Evolutionary conservation across 2,888 invertebrate genomes (phyloP), one percentile per base, ranked within the genome.

Genomic region (Aporophyla lueneburgensis): DNA sequence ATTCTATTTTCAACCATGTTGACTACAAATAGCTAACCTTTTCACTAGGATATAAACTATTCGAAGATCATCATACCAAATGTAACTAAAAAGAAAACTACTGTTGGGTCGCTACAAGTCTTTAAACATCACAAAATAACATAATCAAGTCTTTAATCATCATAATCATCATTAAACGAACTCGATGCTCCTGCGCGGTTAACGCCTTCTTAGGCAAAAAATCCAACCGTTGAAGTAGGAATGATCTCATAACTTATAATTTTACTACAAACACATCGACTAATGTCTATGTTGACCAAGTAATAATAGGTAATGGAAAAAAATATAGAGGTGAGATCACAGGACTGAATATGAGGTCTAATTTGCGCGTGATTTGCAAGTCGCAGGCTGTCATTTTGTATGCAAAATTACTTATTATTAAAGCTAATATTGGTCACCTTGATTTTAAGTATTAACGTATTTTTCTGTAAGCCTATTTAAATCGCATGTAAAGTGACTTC

Each of bases 181-280:
- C 62, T 66, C 54, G 27, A 49, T 53, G 62, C 69, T 72, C 21
- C 72, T 67, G 71, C 71, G 51, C 59, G 69, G 49, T 62, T 43
- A 21, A 46, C 61, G 68, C 75, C 75, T 71, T 84, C 24, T 82
- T 79, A 69, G 75, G 81, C 71, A 80, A 82, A 75, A 85, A 81
- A 68, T 74, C 46, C n/a, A 19, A 67, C 54, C 56, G 69, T 66
- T 58, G 51, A 72, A 70, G 46, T 46, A 24, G 27, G 53, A 63
- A 54, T 85, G 85, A 82, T 74, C 81, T 82, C 82, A 82, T 80
- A 85, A 80, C 71, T 84, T 72, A 84, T 81, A 83, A 83, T 84
- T 79, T 84, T 78, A 79, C 81, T 70, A 49, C 80, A 80, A 83
- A 80, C 78, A 71, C 40, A 67, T 83, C 68, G 21, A 83, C 59